Conservation (phyloP, 1,140 invertebrate genomes). For the Trachymyrmex cornetzi region DNA sequence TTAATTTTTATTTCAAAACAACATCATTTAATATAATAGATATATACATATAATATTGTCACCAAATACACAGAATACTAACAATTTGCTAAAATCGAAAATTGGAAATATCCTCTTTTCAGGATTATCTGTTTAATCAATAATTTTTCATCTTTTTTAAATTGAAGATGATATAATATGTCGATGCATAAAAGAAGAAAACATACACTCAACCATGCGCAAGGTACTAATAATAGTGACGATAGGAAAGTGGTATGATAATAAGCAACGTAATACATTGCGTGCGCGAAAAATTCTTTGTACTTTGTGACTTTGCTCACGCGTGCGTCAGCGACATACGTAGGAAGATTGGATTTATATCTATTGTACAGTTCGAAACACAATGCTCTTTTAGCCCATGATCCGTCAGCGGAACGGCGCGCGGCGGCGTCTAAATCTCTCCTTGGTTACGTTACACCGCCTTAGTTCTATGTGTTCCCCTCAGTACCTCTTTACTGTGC, state of each 20-base stretch:
- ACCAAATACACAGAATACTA: background rate
- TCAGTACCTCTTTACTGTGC: background rate
- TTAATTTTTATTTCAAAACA: background rate
- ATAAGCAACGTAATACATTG: slow-evolving; percentile 5
- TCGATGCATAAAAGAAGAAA: background rate
- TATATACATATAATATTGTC: background rate
- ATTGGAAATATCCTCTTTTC: background rate
- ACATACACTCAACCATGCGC: background rate
- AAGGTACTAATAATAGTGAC: slow-evolving; percentile 30
- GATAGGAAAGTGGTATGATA: slow-evolving; percentile 46
- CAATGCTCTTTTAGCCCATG: slow-evolving; percentile 37
- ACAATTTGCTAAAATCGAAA: background rate
- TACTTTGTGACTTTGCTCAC: slow-evolving; percentile 20
- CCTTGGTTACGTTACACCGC: slow-evolving; percentile 16
- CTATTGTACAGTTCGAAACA: slow-evolving; percentile 48
- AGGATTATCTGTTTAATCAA: background rate
- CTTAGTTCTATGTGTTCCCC: slow-evolving; percentile 3
- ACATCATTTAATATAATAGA: background rate
- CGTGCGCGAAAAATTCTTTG: slow-evolving; percentile 16
- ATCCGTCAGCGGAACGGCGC: slow-evolving; percentile 19
- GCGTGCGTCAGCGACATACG: slow-evolving; percentile 12
- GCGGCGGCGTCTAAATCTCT: slow-evolving; percentile 43
- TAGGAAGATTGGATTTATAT: slow-evolving; percentile 56
- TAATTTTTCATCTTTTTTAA: background rate
- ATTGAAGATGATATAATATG: background rate